Evolutionary conservation across 2,797 vertebrate species (phyloP).

Genomic region (Paguma larvata): DNA sequence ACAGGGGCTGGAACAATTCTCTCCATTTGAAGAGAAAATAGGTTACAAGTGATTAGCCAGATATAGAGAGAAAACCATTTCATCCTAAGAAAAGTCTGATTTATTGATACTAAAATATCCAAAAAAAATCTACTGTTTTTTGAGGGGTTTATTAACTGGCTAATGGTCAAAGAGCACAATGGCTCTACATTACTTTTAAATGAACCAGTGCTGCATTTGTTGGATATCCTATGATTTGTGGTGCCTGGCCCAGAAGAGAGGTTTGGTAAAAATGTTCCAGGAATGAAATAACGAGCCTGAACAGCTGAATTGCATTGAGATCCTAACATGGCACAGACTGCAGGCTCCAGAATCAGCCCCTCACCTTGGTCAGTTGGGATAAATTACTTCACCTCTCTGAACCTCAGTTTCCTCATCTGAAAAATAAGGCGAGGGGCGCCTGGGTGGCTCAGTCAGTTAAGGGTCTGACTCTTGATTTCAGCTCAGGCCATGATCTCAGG

Average conservation of each 20-base stretch:
- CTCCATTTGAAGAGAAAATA: conserved; percentile 42
- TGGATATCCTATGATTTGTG: neutral
- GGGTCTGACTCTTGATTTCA: too few relatives aligned
- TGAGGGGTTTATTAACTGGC: neutral
- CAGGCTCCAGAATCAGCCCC: neutral
- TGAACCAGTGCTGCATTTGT: conserved; percentile 15
- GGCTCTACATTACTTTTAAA: conserved; percentile 4
- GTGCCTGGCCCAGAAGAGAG: neutral
- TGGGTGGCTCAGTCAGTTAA: too few relatives aligned
- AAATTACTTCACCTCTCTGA: neutral
- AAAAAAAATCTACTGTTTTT: neutral
- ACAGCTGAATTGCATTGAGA: neutral
- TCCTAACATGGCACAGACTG: neutral
- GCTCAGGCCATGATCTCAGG: too few relatives aligned
- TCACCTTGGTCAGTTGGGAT: neutral
- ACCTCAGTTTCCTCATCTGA: neutral
- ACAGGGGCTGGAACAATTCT: conserved; percentile 54
- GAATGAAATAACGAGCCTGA: neutral
- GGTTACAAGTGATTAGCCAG: conserved; percentile 24
- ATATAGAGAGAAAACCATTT: neutral
- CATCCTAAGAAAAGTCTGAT: conserved; percentile 50
- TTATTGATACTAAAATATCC: neutral
- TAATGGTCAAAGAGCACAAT: neutral
- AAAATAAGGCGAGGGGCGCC: neutral
- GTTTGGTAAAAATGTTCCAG: neutral